Conservation (phyloP, 2,888 invertebrate genomes). For the Mesorhabditis belari region DNA sequence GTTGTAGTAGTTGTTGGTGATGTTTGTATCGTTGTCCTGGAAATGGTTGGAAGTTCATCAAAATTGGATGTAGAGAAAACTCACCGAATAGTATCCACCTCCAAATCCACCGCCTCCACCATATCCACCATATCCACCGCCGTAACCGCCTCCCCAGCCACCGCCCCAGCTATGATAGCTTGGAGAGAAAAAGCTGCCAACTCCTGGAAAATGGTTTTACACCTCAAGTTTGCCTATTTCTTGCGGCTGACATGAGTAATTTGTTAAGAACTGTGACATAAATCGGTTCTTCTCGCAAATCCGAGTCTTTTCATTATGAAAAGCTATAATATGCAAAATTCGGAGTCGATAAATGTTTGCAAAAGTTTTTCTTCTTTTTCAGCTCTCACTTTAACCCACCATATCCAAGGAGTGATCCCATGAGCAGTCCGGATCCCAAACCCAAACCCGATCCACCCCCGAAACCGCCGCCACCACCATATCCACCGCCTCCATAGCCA, state of each 20-base stretch:
- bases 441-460: slow-evolving; percentile 24
- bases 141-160: slow-evolving; percentile 24
- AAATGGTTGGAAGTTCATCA: not conserved
- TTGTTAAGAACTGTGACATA: too few species aligned
- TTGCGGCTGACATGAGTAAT: too few species aligned
- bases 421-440: slow-evolving; percentile 40
- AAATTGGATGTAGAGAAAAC: not conserved
- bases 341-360: too few species aligned
- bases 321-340: too few species aligned
- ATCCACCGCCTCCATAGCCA: slow-evolving; percentile 6
- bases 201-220: slow-evolving; percentile 1
- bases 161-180: slow-evolving; percentile 13
- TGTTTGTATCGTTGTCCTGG: slow-evolving; percentile 42
- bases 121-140: slow-evolving; percentile 29
- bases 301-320: too few species aligned
- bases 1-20: slow-evolving; percentile 40
- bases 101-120: slow-evolving; percentile 33
- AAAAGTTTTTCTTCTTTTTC: too few species aligned
- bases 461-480: slow-evolving; percentile 14
- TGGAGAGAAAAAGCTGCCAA: slow-evolving; percentile 10
- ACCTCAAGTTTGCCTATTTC: not conserved
- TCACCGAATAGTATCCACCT: slow-evolving; percentile 29
- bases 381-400: slow-evolving; percentile 30
- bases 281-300: too few species aligned
- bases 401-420: slow-evolving; percentile 38